phyloP scores from a whole-genome alignment of 2,888 invertebrate genomes.

The Dasysyrphus albostriatus region DNA sequence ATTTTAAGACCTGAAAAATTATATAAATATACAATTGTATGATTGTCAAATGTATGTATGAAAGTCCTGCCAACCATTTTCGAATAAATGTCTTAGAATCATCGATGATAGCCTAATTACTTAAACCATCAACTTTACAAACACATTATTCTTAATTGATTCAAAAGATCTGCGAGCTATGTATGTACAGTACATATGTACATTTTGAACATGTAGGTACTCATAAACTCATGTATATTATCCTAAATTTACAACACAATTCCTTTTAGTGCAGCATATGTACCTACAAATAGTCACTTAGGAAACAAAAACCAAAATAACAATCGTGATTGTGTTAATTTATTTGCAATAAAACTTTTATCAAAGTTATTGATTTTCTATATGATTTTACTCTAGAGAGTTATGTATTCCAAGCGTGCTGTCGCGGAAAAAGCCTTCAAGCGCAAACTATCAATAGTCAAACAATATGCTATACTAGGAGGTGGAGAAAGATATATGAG shows the following conservation, averaged over 20 bases:
- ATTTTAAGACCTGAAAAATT: no score
- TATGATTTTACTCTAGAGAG: not conserved
- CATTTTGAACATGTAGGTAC: no score
- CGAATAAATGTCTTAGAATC: no score
- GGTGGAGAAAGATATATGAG: not conserved
- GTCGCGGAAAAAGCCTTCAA: not conserved
- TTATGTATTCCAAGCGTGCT: not conserved
- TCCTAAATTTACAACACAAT: not conserved
- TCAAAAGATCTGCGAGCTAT: no score
- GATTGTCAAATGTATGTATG: no score
- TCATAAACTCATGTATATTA: no score
- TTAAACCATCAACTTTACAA: no score
- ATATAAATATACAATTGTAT: no score
- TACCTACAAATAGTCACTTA: not conserved
- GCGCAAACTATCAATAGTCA: not conserved
- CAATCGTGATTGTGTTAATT: slow-evolving; percentile 48
- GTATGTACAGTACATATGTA: no score
- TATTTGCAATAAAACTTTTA: slow-evolving; percentile 30
- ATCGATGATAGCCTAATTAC: no score
- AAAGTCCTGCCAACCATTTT: no score
- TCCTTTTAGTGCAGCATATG: not conserved
- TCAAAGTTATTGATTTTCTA: slow-evolving; percentile 27
- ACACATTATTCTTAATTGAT: no score
- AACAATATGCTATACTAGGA: not conserved
- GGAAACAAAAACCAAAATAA: slow-evolving; percentile 44